A percentile compares a stretch with the other conserved stretches of the same genome.
Evolutionary conservation across 2,113 vertebrate species (phyloP).

Genomic region (Coreoperca whiteheadi): DNA sequence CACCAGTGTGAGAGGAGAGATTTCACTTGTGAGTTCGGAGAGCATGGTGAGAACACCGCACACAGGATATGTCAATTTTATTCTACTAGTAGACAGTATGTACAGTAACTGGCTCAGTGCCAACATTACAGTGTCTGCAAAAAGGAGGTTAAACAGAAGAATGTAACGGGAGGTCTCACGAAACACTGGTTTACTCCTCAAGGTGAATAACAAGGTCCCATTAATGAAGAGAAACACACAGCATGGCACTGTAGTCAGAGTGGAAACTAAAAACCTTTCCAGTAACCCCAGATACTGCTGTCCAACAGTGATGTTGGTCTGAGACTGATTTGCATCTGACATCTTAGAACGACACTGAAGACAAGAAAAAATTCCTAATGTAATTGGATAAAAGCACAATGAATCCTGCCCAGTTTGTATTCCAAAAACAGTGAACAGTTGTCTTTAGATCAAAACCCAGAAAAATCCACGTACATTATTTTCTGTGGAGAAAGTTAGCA

Average conservation of each 20-base stretch:
- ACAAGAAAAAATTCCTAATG: neutral
- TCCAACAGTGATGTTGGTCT: neutral
- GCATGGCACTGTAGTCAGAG: neutral
- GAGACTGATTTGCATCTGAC: neutral
- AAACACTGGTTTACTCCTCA: slow-evolving; percentile 50
- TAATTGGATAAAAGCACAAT: neutral
- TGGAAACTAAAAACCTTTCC: neutral
- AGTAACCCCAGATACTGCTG: neutral
- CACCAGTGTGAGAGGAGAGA: slow-evolving; percentile 72
- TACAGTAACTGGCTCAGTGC: slow-evolving; percentile 42
- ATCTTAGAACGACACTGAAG: neutral
- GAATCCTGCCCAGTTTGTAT: neutral
- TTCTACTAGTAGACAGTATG: neutral
- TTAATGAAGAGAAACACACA: slow-evolving; percentile 60
- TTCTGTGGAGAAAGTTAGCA: neutral
- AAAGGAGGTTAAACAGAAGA: slow-evolving; percentile 66
- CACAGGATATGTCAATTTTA: slow-evolving; percentile 8
- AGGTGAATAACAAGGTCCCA: slow-evolving; percentile 33
- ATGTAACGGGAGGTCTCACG: slow-evolving; percentile 62
- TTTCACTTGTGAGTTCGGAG: neutral
- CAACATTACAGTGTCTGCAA: slow-evolving; percentile 63
- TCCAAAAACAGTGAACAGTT: too few species aligned
- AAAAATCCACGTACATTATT: neutral
- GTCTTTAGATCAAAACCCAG: neutral
- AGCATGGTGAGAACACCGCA: slow-evolving; percentile 52